These are phyloP conservation scores for Pasiphila rectangulata DNA, from an alignment of 2,888 invertebrate genomes.

Conservation along the genomic window DNA sequence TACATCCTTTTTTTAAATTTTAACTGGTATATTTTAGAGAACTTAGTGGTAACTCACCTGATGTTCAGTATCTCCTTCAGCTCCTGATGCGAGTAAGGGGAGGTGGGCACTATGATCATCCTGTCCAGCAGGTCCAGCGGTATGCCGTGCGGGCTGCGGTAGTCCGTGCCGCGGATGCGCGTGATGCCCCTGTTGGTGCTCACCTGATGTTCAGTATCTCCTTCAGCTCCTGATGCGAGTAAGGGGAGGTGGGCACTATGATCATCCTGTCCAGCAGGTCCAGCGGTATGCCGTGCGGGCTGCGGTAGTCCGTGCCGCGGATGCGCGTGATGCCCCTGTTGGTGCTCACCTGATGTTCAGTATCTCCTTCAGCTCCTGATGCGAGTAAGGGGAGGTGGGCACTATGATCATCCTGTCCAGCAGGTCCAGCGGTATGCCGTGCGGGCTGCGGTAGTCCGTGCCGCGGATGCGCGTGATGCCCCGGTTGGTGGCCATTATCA, in stretches of 20 bases:
- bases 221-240: constrained; percentile 92
- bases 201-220: constrained; percentile 94
- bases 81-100: constrained; percentile 93
- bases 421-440: constrained; percentile 98
- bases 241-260: constrained; percentile 94
- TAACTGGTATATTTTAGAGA: no score
- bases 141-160: constrained; percentile 97
- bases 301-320: constrained; percentile 94
- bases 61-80: constrained; percentile 96
- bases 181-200: constrained; percentile 92
- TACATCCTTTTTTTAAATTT: no score
- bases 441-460: constrained; percentile 95
- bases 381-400: constrained; percentile 92
- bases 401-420: constrained; percentile 97
- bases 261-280: constrained; percentile 97
- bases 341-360: constrained; percentile 86
- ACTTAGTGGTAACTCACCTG: constrained; percentile 85
- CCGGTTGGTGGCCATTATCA: constrained; percentile 99
- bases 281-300: constrained; percentile 98
- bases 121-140: constrained; percentile 97
- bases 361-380: constrained; percentile 94
- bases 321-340: constrained; percentile 97
- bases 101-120: constrained; percentile 95
- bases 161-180: constrained; percentile 95
- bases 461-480: constrained; percentile 97